Conservation (phyloP, 2,888 invertebrate species). For the Capitulum mitella region DNA sequence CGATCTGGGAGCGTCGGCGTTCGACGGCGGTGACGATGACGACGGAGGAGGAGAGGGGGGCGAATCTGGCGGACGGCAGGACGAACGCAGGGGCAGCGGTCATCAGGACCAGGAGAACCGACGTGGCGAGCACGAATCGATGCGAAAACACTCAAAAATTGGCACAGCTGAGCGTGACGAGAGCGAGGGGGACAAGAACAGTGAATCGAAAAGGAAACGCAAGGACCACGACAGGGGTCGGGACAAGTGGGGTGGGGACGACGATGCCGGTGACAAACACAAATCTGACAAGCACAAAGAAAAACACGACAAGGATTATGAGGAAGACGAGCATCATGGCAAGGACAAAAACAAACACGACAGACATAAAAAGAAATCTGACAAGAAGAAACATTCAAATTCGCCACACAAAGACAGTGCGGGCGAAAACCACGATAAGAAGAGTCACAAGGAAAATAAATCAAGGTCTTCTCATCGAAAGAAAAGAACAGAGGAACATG, state of each 20-base stretch:
- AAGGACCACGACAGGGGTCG: neutral
- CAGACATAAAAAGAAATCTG: neutral
- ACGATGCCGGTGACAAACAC: neutral
- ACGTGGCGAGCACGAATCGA: too few relatives aligned
- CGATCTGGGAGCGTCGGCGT: neutral
- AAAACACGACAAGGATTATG: neutral
- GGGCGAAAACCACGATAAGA: neutral
- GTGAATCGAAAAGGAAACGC: neutral
- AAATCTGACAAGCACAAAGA: neutral
- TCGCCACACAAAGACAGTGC: neutral
- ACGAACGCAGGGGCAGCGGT: too few relatives aligned
- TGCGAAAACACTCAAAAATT: too few relatives aligned
- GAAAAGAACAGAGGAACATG: neutral
- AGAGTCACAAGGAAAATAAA: neutral
- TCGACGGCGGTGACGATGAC: neutral
- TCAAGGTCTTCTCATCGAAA: too few relatives aligned
- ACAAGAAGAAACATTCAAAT: neutral
- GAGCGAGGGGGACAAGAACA: neutral
- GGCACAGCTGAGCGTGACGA: too few relatives aligned
- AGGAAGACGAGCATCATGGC: neutral
- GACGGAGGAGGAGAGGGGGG: neutral
- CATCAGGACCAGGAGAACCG: too few relatives aligned
- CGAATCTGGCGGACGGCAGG: too few relatives aligned
- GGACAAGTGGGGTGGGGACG: neutral
- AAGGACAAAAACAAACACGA: neutral